Evolutionary conservation across 2,888 invertebrate genomes (phyloP).

Genomic region (Synergus gifuensis): DNA sequence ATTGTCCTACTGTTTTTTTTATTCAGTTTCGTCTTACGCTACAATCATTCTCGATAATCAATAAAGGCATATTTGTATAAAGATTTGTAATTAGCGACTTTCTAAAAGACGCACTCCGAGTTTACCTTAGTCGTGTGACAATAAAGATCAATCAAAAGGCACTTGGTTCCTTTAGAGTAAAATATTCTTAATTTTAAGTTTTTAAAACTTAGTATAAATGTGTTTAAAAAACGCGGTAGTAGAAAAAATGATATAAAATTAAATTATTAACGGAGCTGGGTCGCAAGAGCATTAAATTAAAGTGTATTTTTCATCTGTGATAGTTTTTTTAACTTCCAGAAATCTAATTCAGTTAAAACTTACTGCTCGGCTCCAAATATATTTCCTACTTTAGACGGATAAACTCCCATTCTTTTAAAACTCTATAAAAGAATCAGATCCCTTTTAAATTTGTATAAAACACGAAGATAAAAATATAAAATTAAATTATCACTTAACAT

Average conservation of each 20-base stretch:
- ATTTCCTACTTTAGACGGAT: neutral
- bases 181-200: neutral
- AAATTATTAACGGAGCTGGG: neutral
- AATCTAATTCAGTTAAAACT: neutral
- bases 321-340: too few species aligned
- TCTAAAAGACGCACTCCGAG: constrained; percentile 57
- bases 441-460: neutral
- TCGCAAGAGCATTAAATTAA: neutral
- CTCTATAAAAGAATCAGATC: neutral
- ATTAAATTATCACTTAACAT: neutral
- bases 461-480: neutral
- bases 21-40: constrained; percentile 52
- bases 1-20: constrained; percentile 44
- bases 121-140: constrained; percentile 50
- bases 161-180: constrained; percentile 52
- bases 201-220: neutral
- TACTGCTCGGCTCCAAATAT: neutral
- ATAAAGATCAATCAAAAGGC: constrained; percentile 52
- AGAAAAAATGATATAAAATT: neutral
- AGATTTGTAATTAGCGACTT: constrained; percentile 64
- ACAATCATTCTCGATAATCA: constrained; percentile 51
- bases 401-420: neutral
- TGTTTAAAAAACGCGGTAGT: neutral
- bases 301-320: too few species aligned
- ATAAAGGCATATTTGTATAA: constrained; percentile 65